phyloP scores from a whole-genome alignment of 1,140 invertebrate genomes.

The Planococcus citri region DNA sequence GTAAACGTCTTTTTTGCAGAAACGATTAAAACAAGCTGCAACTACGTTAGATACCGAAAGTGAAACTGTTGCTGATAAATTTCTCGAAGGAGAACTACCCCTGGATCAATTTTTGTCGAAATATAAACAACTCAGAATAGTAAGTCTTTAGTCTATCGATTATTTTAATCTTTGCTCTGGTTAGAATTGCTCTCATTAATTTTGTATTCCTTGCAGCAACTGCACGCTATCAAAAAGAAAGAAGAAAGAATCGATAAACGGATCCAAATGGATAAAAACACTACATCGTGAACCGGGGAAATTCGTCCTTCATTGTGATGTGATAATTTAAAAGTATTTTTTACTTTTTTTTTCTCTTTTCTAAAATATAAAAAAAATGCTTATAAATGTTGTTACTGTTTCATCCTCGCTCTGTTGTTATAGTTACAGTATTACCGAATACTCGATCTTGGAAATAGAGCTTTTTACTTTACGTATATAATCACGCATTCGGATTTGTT shows the following conservation, averaged over 20 bases:
- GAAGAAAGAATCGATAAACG: neutral
- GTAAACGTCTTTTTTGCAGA: no score
- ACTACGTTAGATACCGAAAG: constrained; percentile 51
- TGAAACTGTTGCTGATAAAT: constrained; percentile 57
- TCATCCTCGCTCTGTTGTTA: neutral
- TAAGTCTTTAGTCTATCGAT: constrained; percentile 22
- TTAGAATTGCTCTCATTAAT: no score
- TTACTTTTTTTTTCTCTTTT: constrained; percentile 1
- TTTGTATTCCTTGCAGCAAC: neutral
- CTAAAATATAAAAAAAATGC: neutral
- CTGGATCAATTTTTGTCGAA: constrained; percentile 57
- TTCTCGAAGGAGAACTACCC: constrained; percentile 56
- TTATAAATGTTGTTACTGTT: neutral
- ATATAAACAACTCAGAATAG: constrained; percentile 51
- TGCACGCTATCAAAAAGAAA: neutral
- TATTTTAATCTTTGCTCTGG: no score
- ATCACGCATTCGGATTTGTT: no score
- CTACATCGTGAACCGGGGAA: neutral
- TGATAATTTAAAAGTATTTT: constrained; percentile 20
- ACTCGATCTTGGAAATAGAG: neutral
- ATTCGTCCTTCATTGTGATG: neutral
- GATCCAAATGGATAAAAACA: neutral
- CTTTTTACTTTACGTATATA: neutral
- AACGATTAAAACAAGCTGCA: neutral
- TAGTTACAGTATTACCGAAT: neutral